Base-by-base conservation (phyloP, 2,113 vertebrate species). In the Neogobius melanostomus region DNA sequence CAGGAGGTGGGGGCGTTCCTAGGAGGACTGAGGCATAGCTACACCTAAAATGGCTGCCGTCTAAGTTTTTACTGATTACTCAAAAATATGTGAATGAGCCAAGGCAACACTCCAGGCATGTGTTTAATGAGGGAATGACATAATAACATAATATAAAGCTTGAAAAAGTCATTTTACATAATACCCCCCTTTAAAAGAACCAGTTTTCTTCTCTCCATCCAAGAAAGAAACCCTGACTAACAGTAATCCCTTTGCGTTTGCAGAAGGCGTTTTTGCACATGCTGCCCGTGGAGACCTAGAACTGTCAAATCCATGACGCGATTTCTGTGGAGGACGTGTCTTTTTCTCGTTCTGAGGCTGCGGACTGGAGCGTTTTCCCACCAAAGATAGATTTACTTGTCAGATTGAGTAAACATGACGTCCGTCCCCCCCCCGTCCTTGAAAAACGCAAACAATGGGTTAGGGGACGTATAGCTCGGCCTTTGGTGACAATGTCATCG, bases 401-500 rank as follows among this genome's bases (percentile, higher is more conserved):
- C 56, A 59, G 56, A 59, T 14, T 59, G 56, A 59, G 56, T 57
- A 59, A 59, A 59, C 56, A 14, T 59, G 56, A 59, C 56, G 56
- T 12, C 28, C 56, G 56, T 12, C 28, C 28, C 11, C 21, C 36
- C 11, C 42, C 28, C 56, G 36, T 28, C 12, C 28, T 10, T 11
- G 6, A 6, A 14, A 14, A 36, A 12, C 42, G 56, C 42, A 59
- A 59, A 59, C 56, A 59, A 36, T 5, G 28, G 28, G 28, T 21
- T 8, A 11, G 28, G 36, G 56, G 28, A 42, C 56, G 6, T 59
- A 42, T 12, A 59, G 46, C 46, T 47, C 6, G 28, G 56, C 56
- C 56, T 59, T 59, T 59, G 54, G 56, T 59, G 56, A 59, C 56
- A 59, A 59, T 15, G 56, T 59, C 56, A 42, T 1, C 17, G 56